Evolutionary conservation across 2,113 vertebrate genomes (phyloP).

Genomic region (Atherinomorus stipes): DNA sequence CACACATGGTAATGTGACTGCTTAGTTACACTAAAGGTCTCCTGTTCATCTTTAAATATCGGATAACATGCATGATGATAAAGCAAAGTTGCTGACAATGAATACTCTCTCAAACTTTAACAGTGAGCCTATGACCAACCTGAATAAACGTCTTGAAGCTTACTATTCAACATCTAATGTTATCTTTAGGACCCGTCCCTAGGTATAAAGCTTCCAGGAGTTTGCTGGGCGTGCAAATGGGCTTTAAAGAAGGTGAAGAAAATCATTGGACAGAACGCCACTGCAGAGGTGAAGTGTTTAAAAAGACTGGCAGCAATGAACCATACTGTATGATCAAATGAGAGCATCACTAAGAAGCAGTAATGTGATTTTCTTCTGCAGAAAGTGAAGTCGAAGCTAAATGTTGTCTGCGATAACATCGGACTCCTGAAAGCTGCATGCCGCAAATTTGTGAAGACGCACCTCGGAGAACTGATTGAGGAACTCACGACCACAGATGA

Average conservation of each 20-base stretch:
- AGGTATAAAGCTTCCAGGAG: constrained; percentile 43
- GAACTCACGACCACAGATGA: constrained; percentile 69
- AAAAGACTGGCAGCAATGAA: neutral
- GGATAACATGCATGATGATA: neutral
- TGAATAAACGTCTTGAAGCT: no score
- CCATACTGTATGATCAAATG: neutral
- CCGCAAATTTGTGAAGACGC: constrained; percentile 17
- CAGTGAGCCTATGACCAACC: no score
- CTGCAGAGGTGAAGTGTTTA: constrained; percentile 4
- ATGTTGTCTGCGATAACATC: constrained; percentile 29
- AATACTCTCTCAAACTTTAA: no score
- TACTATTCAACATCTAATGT: no score
- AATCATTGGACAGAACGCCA: neutral
- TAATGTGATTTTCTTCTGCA: constrained; percentile 16
- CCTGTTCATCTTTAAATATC: neutral
- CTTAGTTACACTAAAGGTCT: neutral
- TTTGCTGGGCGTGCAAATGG: constrained; percentile 71
- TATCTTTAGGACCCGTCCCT: neutral
- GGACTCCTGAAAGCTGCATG: constrained; percentile 60
- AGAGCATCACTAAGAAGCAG: neutral
- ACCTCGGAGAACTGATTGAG: constrained; percentile 38
- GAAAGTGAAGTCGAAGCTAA: constrained; percentile 17
- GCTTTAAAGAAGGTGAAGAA: constrained; percentile 56
- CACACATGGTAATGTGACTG: constrained; percentile 18
- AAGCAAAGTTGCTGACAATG: neutral